Conservation (phyloP, 2,797 vertebrate genomes). For the Oreochromis mossambicus region DNA sequence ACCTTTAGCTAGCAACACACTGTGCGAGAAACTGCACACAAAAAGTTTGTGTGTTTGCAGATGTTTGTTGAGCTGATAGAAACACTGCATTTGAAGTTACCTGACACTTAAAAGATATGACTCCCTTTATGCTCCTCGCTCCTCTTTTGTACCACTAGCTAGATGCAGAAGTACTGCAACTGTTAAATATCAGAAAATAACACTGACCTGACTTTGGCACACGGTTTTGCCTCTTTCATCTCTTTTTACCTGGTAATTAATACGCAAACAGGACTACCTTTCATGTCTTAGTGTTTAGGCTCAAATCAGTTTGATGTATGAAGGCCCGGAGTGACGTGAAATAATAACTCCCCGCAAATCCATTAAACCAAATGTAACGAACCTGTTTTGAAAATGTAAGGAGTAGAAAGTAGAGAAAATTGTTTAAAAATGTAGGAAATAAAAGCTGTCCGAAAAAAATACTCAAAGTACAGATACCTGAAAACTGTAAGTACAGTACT, state of each 20-base stretch:
- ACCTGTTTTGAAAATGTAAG: neutral
- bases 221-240: neutral
- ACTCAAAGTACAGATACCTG: neutral
- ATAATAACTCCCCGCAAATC: neutral
- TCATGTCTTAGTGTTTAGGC: neutral
- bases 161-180: neutral
- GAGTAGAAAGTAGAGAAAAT: neutral
- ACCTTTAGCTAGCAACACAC: neutral
- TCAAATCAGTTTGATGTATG: neutral
- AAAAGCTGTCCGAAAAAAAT: rapidly evolving
- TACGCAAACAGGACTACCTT: neutral
- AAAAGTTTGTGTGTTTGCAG: neutral
- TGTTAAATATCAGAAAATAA: neutral
- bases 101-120: neutral
- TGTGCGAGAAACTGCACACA: neutral
- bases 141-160: neutral
- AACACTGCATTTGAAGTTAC: neutral
- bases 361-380: neutral
- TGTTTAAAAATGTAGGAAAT: neutral
- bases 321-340: neutral
- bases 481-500: neutral
- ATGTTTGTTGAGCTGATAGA: neutral
- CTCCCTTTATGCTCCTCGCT: neutral
- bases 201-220: neutral
- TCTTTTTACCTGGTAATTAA: neutral